Evolutionary conservation across 2,888 invertebrate species (phyloP).

Genomic region (Adelphocoris suturalis): DNA sequence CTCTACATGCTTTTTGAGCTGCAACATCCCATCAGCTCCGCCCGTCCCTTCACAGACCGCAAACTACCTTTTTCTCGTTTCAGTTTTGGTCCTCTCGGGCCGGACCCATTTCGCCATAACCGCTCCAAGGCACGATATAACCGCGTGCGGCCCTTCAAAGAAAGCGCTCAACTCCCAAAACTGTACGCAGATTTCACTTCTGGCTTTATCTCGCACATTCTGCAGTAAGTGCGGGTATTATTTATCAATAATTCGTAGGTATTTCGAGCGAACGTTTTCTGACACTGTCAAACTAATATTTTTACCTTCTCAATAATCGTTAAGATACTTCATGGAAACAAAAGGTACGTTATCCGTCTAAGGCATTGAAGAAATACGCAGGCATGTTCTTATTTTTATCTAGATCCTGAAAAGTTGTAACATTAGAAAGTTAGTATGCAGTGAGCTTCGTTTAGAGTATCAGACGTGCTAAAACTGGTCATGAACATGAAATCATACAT

Average conservation of each 20-base stretch:
- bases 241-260: neutral
- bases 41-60: constrained; percentile 1
- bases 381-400: too few relatives aligned
- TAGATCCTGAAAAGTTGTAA: too few relatives aligned
- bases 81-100: neutral
- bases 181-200: neutral
- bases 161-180: neutral
- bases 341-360: too few relatives aligned
- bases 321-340: too few relatives aligned
- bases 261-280: too few relatives aligned
- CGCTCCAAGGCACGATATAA: neutral
- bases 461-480: too few relatives aligned
- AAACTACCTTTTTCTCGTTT: constrained; percentile 10
- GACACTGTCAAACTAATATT: too few relatives aligned
- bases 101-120: constrained; percentile 19
- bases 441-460: too few relatives aligned
- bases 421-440: too few relatives aligned
- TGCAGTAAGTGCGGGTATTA: neutral
- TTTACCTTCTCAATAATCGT: too few relatives aligned
- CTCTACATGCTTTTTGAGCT: constrained; percentile 39
- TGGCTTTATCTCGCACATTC: neutral
- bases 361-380: too few relatives aligned
- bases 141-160: neutral
- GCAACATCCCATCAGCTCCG: neutral
- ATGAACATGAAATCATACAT: too few relatives aligned